These are phyloP conservation scores for Dioctria rufipes DNA, from an alignment of 2,888 invertebrate species.

Conservation along the genomic window DNA sequence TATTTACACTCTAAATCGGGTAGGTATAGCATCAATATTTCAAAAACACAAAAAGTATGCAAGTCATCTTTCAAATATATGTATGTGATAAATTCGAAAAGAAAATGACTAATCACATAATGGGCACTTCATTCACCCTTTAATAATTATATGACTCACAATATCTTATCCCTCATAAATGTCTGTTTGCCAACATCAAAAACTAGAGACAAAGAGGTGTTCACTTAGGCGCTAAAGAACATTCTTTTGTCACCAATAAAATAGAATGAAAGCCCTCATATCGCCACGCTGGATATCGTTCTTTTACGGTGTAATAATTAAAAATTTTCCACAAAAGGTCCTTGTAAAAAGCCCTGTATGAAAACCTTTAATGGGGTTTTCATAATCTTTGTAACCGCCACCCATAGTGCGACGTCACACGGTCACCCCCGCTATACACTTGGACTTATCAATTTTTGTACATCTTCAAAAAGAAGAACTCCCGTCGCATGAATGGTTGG, in stretches of 20 bases:
- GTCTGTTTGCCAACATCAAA: slow-evolving; percentile 36
- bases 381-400: slow-evolving; percentile 25
- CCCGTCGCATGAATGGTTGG: slow-evolving; percentile 24
- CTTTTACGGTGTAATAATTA: slow-evolving; percentile 43
- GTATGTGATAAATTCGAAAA: background rate
- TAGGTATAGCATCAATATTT: no score
- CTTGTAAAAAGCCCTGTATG: slow-evolving; percentile 11
- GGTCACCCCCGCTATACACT: slow-evolving; percentile 1
- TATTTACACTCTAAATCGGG: no score
- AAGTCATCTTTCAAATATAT: background rate
- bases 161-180: background rate
- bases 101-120: background rate
- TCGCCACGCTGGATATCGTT: slow-evolving; percentile 6
- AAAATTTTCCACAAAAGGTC: slow-evolving; percentile 47
- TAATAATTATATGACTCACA: background rate
- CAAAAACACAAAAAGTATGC: background rate
- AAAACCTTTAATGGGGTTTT: slow-evolving; percentile 40
- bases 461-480: slow-evolving; percentile 33
- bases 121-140: slow-evolving; percentile 2
- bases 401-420: slow-evolving; percentile 29
- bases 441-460: slow-evolving; percentile 48
- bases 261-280: slow-evolving; percentile 6
- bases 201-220: slow-evolving; percentile 42
- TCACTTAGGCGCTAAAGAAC: slow-evolving; percentile 30
- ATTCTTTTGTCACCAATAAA: slow-evolving; percentile 20